phyloP scores from a whole-genome alignment of 1,140 invertebrate species.

The Cheumatopsyche charites region DNA sequence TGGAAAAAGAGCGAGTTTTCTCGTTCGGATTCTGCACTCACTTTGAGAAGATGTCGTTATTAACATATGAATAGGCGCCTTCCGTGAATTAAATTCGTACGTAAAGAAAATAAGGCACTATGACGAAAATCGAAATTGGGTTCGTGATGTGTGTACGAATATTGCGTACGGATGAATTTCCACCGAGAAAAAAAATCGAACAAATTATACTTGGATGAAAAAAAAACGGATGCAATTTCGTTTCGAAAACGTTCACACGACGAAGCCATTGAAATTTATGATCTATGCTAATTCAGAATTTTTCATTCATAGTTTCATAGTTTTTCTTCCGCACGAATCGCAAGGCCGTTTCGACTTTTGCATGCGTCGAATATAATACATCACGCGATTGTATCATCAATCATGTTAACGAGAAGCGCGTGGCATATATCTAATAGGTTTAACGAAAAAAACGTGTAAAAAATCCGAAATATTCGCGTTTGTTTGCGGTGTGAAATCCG shows the following conservation, averaged over 20 bases:
- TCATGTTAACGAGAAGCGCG: neutral
- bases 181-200: too few species aligned
- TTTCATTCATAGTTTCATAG: neutral
- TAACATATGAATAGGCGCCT: conserved; percentile 36
- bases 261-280: conserved; percentile 12
- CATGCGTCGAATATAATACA: conserved; percentile 5
- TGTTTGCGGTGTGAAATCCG: too few species aligned
- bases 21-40: conserved; percentile 9
- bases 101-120: conserved; percentile 33
- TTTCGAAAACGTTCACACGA: neutral
- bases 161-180: neutral
- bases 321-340: neutral
- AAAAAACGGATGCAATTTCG: neutral
- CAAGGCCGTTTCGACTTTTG: neutral
- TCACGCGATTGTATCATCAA: conserved; percentile 21
- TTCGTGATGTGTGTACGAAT: conserved; percentile 44
- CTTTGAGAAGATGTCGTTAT: conserved; percentile 27
- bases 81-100: conserved; percentile 27
- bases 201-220: conserved; percentile 5
- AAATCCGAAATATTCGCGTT: too few species aligned
- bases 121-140: conserved; percentile 41
- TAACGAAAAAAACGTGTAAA: too few species aligned
- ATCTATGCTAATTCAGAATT: conserved; percentile 1
- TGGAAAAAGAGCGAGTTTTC: neutral
- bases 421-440: neutral